phyloP scores from a whole-genome alignment of 2,113 vertebrate genomes.

The Ailuropoda melanoleuca region DNA sequence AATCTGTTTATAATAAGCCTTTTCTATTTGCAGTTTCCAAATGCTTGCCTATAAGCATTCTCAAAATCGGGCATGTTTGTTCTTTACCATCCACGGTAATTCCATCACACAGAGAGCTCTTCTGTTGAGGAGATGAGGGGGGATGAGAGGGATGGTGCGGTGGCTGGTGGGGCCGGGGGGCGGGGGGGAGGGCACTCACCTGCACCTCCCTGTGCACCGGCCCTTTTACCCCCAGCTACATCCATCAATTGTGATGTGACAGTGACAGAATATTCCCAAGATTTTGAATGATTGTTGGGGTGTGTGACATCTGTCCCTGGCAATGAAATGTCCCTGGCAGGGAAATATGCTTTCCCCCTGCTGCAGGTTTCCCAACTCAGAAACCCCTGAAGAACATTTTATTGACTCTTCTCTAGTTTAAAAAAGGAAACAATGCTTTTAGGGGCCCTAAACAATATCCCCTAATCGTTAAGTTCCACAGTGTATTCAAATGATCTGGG shows the following conservation, averaged over 20 bases:
- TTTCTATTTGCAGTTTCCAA: background rate
- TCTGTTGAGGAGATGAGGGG: conserved; percentile 66
- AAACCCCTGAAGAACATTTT: conserved; percentile 30
- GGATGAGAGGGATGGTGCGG: conserved; percentile 67
- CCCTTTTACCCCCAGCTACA: conserved; percentile 89
- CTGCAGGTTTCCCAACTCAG: conserved; percentile 47
- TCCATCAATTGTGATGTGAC: conserved; percentile 89
- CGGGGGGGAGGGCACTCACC: conserved; percentile 76
- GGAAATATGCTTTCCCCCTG: conserved; percentile 28
- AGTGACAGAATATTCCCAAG: conserved; percentile 84
- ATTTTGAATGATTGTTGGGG: conserved; percentile 81
- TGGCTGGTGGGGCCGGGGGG: conserved; percentile 69
- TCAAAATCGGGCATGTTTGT: background rate
- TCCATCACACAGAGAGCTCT: conserved; percentile 66
- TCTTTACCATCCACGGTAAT: conserved; percentile 56
- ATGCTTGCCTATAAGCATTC: conserved; percentile 24
- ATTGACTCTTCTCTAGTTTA: conserved; percentile 31
- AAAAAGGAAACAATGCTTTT: conserved; percentile 23
- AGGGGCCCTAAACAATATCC: background rate
- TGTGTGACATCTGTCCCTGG: conserved; percentile 81
- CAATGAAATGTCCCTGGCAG: conserved; percentile 62
- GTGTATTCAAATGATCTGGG: background rate
- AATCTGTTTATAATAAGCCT: background rate
- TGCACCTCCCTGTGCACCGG: conserved; percentile 84
- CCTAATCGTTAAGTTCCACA: background rate